phyloP scores from a whole-genome alignment of 2,113 vertebrate species.

The Egretta garzetta region DNA sequence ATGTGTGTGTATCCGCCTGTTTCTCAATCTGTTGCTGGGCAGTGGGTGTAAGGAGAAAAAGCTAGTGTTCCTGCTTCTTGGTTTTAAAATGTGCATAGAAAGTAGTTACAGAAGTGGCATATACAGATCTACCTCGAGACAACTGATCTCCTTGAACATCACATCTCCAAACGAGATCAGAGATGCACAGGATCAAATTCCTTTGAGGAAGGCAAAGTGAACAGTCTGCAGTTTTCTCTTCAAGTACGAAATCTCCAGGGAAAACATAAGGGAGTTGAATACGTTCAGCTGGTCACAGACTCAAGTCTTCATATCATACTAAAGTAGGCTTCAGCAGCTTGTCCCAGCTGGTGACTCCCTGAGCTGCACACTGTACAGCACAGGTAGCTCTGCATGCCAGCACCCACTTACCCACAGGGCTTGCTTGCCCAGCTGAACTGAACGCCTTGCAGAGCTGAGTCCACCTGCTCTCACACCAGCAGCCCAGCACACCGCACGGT shows the following conservation, averaged over 20 bases:
- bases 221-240: not conserved
- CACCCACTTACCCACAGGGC: accelerated
- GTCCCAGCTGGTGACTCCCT: not conserved
- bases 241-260: not conserved
- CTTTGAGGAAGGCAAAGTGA: not conserved
- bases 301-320: not conserved
- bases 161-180: not conserved
- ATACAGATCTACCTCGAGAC: not conserved
- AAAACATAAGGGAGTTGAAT: not conserved
- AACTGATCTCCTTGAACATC: not conserved
- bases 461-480: not conserved
- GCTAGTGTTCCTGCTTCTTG: not conserved
- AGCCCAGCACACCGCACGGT: not conserved
- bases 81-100: not conserved
- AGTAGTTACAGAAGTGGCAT: not conserved
- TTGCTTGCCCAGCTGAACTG: not conserved
- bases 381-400: not conserved
- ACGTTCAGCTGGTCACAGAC: not conserved
- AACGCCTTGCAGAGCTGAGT: not conserved
- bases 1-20: not conserved
- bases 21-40: not conserved
- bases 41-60: not conserved
- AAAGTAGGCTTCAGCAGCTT: not conserved
- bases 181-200: not conserved
- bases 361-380: not conserved